Conservation (phyloP, 2,113 vertebrate genomes). For the Pterocles orientalis region DNA sequence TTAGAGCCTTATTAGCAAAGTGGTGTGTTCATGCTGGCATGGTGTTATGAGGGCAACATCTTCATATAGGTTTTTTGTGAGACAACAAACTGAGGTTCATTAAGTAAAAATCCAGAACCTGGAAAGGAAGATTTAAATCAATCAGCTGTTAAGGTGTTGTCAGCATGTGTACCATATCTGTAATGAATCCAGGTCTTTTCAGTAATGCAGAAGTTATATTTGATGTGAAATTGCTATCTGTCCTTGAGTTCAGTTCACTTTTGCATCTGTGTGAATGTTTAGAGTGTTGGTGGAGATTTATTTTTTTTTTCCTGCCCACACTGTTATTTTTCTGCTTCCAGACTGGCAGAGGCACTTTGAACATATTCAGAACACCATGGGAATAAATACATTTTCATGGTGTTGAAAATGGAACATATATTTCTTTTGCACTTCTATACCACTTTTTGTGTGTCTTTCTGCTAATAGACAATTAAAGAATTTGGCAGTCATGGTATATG, state of each 20-base stretch:
- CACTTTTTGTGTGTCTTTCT: background rate
- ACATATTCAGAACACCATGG: background rate
- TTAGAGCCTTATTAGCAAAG: background rate
- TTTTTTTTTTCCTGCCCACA: background rate
- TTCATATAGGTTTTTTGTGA: background rate
- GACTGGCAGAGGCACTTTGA: background rate
- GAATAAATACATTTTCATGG: background rate
- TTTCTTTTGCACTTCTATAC: background rate
- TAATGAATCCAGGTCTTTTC: background rate
- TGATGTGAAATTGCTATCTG: conserved; percentile 17
- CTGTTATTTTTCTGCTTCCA: background rate
- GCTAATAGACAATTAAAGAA: background rate
- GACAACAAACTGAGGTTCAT: background rate
- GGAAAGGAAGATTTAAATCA: conserved; percentile 34
- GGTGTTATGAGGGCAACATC: background rate
- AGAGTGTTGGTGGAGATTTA: background rate
- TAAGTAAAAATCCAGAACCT: conserved; percentile 38
- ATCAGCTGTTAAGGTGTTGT: conserved; percentile 27
- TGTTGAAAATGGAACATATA: background rate
- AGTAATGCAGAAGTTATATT: background rate
- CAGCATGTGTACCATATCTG: background rate
- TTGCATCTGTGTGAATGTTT: background rate
- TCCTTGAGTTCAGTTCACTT: background rate
- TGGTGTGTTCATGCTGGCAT: background rate
- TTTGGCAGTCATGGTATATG: background rate